Percentiles rank a stretch among this genome's conserved stretches.
Evolutionary conservation across 1,140 invertebrate species (phyloP).

Genomic region (Colletes gigas): DNA sequence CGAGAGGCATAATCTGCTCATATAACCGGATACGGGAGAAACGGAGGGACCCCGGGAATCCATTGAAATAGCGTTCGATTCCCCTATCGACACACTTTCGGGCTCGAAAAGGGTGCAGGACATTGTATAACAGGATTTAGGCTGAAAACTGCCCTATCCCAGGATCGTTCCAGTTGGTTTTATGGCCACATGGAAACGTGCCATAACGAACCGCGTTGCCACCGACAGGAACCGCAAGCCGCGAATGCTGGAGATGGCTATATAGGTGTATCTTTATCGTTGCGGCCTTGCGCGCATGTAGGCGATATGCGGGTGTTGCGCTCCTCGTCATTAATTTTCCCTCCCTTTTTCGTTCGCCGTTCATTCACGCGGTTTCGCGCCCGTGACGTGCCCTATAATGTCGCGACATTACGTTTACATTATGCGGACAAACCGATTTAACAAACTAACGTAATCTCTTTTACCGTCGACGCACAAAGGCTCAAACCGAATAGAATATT

Average conservation of each 20-base stretch:
- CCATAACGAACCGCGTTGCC: constrained; percentile 10
- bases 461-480: too few species aligned
- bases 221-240: constrained; percentile 13
- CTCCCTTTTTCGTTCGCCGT: constrained; percentile 40
- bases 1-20: not conserved
- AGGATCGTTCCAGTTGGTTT: constrained; percentile 15
- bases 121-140: not conserved
- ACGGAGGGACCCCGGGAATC: not conserved
- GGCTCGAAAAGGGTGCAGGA: not conserved
- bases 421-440: not conserved
- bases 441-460: not conserved
- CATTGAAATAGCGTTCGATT: not conserved
- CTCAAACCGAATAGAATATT: too few species aligned
- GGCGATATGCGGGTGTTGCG: constrained; percentile 62
- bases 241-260: constrained; percentile 32
- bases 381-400: constrained; percentile 23
- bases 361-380: constrained; percentile 52
- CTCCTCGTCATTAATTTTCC: constrained; percentile 44
- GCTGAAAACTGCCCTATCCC: constrained; percentile 21
- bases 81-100: not conserved
- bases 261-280: constrained; percentile 56
- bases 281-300: constrained; percentile 60
- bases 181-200: constrained; percentile 20
- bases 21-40: not conserved
- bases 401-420: not conserved